These are phyloP conservation scores for Timema cristinae DNA, from an alignment of 2,888 invertebrate species.

Conservation along the genomic window DNA sequence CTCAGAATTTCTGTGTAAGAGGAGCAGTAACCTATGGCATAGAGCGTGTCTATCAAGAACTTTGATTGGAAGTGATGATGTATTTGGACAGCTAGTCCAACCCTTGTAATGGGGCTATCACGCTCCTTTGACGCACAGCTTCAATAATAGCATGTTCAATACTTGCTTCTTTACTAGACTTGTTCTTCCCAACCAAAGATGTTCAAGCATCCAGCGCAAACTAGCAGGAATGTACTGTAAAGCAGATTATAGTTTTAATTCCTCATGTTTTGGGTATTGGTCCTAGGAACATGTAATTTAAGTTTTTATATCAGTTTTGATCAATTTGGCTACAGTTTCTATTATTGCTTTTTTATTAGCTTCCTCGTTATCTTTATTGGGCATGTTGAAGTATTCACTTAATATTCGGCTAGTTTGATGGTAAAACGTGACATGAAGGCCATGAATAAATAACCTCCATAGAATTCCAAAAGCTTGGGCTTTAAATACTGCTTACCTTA, in stretches of 20 bases:
- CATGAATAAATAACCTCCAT: no score
- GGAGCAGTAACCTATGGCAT: not conserved
- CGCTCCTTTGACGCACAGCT: not conserved
- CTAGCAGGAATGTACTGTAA: not conserved
- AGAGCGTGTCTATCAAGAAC: constrained; percentile 1
- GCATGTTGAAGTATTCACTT: not conserved
- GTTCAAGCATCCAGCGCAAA: not conserved
- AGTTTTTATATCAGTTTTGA: constrained; percentile 1
- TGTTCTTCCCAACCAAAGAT: not conserved
- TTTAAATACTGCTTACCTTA: no score
- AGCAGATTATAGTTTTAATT: not conserved
- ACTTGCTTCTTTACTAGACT: not conserved
- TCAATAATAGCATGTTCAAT: constrained; percentile 1
- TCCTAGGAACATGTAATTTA: not conserved
- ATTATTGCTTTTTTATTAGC: not conserved
- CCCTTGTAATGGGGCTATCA: constrained; percentile 4
- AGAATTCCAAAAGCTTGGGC: no score
- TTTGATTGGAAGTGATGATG: not conserved
- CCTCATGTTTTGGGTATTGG: not conserved
- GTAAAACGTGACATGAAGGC: not conserved
- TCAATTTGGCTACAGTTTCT: not conserved
- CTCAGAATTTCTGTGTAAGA: not conserved
- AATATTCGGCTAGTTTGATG: not conserved
- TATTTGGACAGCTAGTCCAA: not conserved
- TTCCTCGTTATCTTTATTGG: not conserved